Evolutionary conservation across 2,113 vertebrate genomes (phyloP), one percentile per base, ranked within the genome.

Genomic region (Rana temporaria): DNA sequence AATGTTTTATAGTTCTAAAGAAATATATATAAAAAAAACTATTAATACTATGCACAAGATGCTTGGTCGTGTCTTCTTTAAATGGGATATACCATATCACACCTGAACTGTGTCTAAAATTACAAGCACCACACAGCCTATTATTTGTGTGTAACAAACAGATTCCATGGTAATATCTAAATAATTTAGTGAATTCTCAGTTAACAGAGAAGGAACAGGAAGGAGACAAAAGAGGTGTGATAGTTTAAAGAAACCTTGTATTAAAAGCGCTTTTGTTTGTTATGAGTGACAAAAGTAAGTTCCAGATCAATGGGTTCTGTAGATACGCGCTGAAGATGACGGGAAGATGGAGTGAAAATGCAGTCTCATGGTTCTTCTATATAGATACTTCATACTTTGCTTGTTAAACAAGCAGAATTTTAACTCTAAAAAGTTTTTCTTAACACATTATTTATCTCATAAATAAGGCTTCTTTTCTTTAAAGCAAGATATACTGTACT

Each of bases 171-270:
- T 32, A 69, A 84, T 84, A 71, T 62, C 34, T 84, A 42, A 82
- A 82, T 84, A 70, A 84, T 84, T 84, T 57, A 84, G 74, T 71
- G 26, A 66, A 66, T 74, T 64, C 59, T 73, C 79, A 73, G 69
- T 52, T 71, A 62, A 66, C 79, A 66, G 38, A 62, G 26, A 30
- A 30, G 26, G 26, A 30, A 30, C 7, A 26, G 48, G 18, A 38
- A 11, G 2, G 9, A 69, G 55, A 81, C 79, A 72, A 81, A 66
- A 74, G 79, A 72, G 34, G 56, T 6, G 52, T 17, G n/a, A 24
- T 34, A 34, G 26, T 60, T 70, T 38, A 62, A 20, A 15, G 64
- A 80, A 79, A 34, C 64, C 6, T 60, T n/a, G 32, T 19, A 20
- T 74, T 66, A 11, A 52, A 53, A 59, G 42, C 8, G 75, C 42